Conservation (phyloP, 1,140 invertebrate genomes). For the Latrodectus geometricus region DNA sequence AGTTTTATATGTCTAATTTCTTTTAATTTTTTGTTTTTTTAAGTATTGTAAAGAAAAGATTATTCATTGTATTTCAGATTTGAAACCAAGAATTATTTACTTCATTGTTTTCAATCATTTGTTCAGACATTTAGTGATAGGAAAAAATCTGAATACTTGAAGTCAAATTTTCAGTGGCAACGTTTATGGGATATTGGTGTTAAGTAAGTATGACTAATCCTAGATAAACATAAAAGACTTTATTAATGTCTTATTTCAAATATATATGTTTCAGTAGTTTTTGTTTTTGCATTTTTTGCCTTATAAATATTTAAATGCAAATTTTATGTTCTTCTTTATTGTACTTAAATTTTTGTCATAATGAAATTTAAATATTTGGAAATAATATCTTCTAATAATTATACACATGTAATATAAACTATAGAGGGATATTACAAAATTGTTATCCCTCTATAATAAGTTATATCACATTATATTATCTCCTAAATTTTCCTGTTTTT, state of each 20-base stretch:
- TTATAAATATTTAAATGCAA: neutral
- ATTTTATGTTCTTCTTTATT: neutral
- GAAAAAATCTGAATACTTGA: neutral
- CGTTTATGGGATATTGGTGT: constrained; percentile 48
- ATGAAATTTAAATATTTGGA: too few relatives aligned
- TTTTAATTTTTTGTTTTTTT: too few relatives aligned
- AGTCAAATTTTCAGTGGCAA: constrained; percentile 27
- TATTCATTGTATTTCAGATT: constrained; percentile 26
- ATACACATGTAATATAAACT: too few relatives aligned
- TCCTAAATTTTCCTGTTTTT: too few relatives aligned
- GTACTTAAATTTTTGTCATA: neutral
- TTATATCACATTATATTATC: too few relatives aligned
- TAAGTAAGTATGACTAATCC: constrained; percentile 20
- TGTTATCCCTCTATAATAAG: too few relatives aligned
- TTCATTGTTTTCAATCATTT: constrained; percentile 26
- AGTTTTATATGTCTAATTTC: too few relatives aligned
- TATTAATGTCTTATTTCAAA: neutral
- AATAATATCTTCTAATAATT: too few relatives aligned
- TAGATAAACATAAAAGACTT: neutral
- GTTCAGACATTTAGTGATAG: constrained; percentile 34
- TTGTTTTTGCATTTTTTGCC: too few relatives aligned
- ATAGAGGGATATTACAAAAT: too few relatives aligned
- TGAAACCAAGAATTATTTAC: constrained; percentile 44
- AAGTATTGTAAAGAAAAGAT: too few relatives aligned
- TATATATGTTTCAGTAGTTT: neutral